These are phyloP conservation scores for Sarcophaga peregrina DNA, from an alignment of 1,140 invertebrate genomes.

Conservation along the genomic window DNA sequence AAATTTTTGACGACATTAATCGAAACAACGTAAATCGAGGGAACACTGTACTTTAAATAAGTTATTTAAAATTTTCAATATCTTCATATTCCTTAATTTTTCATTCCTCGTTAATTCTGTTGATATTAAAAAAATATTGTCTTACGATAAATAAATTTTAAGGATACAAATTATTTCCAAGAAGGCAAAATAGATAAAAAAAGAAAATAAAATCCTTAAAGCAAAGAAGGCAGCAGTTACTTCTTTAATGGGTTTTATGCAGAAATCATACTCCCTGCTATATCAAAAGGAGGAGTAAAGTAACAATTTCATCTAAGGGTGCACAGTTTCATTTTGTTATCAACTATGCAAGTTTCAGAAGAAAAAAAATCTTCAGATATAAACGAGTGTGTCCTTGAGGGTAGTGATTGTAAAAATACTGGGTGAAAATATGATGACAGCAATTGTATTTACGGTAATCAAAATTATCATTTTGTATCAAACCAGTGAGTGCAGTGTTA, in stretches of 20 bases:
- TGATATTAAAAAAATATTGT: no score
- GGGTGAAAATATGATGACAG: no score
- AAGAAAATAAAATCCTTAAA: background rate
- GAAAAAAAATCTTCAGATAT: background rate
- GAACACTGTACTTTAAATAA: no score
- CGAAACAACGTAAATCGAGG: no score
- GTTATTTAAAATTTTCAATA: no score
- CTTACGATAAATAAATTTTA: background rate
- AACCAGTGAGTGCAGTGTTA: no score
- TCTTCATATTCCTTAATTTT: no score
- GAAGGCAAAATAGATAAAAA: background rate
- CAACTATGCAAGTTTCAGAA: conserved; percentile 20
- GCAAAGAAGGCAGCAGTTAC: background rate
- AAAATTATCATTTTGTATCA: no score
- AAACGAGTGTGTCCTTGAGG: background rate
- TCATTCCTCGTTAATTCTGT: no score
- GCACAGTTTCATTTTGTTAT: conserved; percentile 30
- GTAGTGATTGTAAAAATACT: no score
- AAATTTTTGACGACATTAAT: no score
- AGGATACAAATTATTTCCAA: conserved; percentile 6
- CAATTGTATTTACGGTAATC: no score
- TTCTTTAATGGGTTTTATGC: background rate
- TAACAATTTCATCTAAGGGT: background rate
- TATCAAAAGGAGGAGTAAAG: conserved; percentile 11
- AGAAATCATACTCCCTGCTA: background rate